Evolutionary conservation across 1,140 invertebrate species (phyloP), one percentile per base, ranked within the genome.

Genomic region (Matsumurasca onukii): DNA sequence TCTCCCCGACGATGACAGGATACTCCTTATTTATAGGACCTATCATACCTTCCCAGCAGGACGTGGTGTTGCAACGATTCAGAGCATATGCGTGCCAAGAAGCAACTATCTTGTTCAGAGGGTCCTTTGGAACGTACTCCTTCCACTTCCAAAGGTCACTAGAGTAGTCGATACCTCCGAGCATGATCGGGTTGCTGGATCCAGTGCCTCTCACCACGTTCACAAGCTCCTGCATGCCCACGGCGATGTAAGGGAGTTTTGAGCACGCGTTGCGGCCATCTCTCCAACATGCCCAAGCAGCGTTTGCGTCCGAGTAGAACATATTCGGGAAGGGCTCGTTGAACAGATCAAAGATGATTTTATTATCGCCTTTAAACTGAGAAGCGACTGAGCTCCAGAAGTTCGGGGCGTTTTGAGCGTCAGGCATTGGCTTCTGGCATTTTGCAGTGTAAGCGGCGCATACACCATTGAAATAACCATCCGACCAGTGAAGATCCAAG

Each of bases 331-430:
- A 51, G 5, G 49, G 49, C 24, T 51, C 49, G n/a, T 51, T 51
- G n/a, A 51, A 51, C 3, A 51, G n/a, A 22, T 51, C 49, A n/a
- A 51, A 51, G n/a, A 51, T 51, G n/a, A 51, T 51, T n/a, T 22
- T 22, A 20, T 51, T 3, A 20, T 51, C 49, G n/a, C n/a, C 49
- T 51, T 51, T 51, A n/a, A 51, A 51, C 49, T 20, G n/a, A 51
- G n/a, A 20, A 20, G 49, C 49, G n/a, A 51, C 49, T 5, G n/a
- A 17, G 3, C 3, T 51, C 49, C 49, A 51, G n/a, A 51, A 51
- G n/a, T 20, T 3, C 3, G n/a, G 3, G 3, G 49, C n/a, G 24
- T 20, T 22, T 22, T 51, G 17, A 3, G 3, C 17, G 49, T 51
- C 24, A 20, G 49, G 49, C 49, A 51, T 51, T 5, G 49, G 49